phyloP scores from a whole-genome alignment of 2,888 invertebrate genomes.

The Choristoneura rosaceana region DNA sequence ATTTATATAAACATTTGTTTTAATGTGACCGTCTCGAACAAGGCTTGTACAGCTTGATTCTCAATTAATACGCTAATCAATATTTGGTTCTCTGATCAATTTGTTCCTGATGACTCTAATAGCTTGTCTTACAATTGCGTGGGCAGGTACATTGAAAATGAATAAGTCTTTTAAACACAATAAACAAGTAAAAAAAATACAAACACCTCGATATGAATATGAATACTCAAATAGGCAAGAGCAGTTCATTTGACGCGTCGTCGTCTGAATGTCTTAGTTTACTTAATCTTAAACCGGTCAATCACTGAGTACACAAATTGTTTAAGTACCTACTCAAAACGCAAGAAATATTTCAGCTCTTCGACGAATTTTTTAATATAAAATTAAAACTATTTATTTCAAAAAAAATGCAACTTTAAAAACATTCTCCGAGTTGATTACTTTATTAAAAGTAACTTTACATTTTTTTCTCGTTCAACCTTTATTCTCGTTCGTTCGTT shows the following conservation, averaged over 20 bases:
- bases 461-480: neutral
- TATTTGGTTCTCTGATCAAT: conserved; percentile 43
- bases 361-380: neutral
- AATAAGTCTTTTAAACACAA: conserved; percentile 10
- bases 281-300: neutral
- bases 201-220: neutral
- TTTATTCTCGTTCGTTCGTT: neutral
- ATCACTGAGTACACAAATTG: neutral
- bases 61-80: conserved; percentile 36
- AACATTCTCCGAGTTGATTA: neutral
- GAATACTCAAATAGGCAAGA: neutral
- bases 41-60: conserved; percentile 8
- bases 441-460: neutral
- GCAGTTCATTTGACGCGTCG: neutral
- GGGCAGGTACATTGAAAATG: conserved; percentile 17
- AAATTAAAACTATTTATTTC: neutral
- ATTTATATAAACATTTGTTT: conserved; percentile 23
- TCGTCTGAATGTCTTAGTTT: neutral
- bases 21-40: conserved; percentile 1
- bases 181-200: neutral
- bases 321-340: neutral
- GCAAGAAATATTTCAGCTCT: neutral
- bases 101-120: conserved; percentile 54
- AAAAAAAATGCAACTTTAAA: neutral
- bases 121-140: conserved; percentile 47